Evolutionary conservation across 1,140 invertebrate genomes (phyloP).

Genomic region (Aphis craccivora): DNA sequence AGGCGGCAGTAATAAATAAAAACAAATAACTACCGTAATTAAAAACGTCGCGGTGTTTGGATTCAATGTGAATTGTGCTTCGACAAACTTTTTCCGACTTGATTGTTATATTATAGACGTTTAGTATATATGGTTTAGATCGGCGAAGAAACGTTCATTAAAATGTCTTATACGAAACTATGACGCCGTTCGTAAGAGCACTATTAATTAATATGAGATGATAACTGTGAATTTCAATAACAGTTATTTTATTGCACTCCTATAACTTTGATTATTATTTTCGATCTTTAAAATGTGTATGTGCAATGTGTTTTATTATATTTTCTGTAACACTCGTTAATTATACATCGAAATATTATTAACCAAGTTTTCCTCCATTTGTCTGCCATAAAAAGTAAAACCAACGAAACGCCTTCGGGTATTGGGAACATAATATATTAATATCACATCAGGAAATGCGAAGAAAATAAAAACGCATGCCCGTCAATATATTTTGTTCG

Average conservation of each 20-base stretch:
- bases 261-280: neutral
- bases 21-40: neutral
- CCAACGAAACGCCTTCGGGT: neutral
- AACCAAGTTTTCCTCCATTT: neutral
- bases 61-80: neutral
- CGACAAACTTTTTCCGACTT: neutral
- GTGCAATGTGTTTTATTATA: neutral
- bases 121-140: neutral
- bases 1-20: neutral
- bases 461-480: neutral
- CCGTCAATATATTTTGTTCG: neutral
- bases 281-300: neutral
- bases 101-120: neutral
- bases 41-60: neutral
- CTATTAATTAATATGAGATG: neutral
- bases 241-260: neutral
- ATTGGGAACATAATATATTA: too few relatives aligned
- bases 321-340: neutral
- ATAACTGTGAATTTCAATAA: neutral
- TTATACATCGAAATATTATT: neutral
- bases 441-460: neutral
- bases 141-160: constrained; percentile 5
- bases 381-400: neutral
- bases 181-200: constrained; percentile 1
- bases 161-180: constrained; percentile 12